Conservation (phyloP, 2,797 vertebrate species). For the Megalops cyprinoides region DNA sequence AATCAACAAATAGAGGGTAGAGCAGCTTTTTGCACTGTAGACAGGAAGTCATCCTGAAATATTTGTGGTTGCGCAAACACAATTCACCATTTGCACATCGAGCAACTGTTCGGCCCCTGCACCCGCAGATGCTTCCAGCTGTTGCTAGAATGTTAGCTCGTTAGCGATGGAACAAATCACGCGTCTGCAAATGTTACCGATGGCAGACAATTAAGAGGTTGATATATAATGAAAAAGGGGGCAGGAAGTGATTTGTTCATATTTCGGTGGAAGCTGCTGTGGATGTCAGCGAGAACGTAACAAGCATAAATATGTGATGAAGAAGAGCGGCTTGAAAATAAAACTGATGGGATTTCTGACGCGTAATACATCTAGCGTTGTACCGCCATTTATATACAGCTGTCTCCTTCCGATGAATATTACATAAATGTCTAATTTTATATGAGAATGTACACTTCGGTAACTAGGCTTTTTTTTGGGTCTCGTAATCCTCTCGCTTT, state of each 20-base stretch:
- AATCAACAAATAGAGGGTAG: not conserved
- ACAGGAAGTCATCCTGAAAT: not conserved
- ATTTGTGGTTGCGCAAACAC: not conserved
- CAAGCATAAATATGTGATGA: not conserved
- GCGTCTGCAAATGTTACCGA: not conserved
- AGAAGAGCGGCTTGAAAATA: not conserved
- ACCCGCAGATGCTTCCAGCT: not conserved
- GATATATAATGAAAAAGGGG: not conserved
- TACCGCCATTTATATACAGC: too few species aligned
- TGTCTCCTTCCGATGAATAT: not conserved
- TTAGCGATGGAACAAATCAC: not conserved
- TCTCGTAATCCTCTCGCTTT: not conserved
- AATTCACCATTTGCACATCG: not conserved
- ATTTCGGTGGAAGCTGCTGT: not conserved
- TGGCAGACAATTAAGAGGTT: not conserved
- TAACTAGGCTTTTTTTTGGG: not conserved
- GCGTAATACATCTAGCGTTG: too few species aligned
- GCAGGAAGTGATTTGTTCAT: not conserved
- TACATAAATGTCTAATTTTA: too few species aligned
- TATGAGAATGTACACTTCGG: too few species aligned
- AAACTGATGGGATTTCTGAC: not conserved
- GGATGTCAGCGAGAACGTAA: not conserved
- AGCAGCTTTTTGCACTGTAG: not conserved
- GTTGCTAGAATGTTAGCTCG: constrained; percentile 11
- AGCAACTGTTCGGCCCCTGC: not conserved